Evolutionary conservation across 2,113 vertebrate species (phyloP).

Genomic region (Leucoraja erinaceus): DNA sequence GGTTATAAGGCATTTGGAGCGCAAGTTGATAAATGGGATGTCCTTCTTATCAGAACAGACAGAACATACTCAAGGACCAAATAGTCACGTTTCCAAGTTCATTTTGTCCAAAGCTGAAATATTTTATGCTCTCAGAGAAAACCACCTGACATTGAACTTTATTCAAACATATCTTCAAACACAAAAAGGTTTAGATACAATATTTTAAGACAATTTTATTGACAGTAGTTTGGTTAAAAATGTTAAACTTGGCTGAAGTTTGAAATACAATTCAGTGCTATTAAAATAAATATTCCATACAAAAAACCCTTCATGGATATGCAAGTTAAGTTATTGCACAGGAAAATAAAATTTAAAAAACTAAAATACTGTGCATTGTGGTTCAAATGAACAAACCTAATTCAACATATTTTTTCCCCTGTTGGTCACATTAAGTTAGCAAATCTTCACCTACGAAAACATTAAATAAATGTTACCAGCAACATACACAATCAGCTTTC

Average conservation of each 20-base stretch:
- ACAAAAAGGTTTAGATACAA: too few species aligned
- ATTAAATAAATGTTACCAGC: constrained; percentile 4
- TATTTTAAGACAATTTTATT: constrained; percentile 25
- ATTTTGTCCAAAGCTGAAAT: neutral
- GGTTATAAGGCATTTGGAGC: neutral
- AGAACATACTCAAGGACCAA: neutral
- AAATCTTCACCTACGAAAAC: neutral
- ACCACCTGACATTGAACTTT: neutral
- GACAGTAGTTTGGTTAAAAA: constrained; percentile 29
- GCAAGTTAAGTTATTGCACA: neutral
- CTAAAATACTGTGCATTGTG: constrained; percentile 1
- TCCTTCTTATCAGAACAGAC: neutral
- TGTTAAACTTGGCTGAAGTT: constrained; percentile 31
- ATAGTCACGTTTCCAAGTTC: neutral
- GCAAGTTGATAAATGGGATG: neutral
- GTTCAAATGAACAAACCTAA: neutral
- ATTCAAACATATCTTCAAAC: neutral
- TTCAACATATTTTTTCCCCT: neutral
- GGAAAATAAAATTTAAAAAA: neutral
- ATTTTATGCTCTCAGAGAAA: neutral
- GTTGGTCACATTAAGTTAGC: constrained; percentile 21
- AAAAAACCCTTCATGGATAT: constrained; percentile 3
- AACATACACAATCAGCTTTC: neutral
- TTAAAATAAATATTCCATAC: constrained; percentile 38
- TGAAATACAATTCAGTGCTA: constrained; percentile 36